Conservation (phyloP, 2,888 invertebrate genomes). For the Chaetogeoica ovagalla region DNA sequence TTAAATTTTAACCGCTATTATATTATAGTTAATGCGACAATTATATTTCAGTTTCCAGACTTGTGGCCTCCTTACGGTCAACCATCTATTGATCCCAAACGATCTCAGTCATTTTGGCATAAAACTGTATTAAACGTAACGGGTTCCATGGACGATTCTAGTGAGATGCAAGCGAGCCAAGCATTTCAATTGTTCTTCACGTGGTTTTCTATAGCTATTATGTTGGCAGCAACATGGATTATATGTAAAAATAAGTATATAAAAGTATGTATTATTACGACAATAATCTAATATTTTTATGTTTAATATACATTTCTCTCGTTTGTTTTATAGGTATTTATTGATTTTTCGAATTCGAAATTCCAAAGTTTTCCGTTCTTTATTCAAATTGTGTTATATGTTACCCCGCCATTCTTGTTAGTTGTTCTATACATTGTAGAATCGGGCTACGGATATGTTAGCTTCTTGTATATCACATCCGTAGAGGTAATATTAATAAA, state of each 20-base stretch:
- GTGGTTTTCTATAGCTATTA: constrained; percentile 13
- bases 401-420: constrained; percentile 6
- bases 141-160: constrained; percentile 30
- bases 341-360: background rate
- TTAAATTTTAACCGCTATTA: no score
- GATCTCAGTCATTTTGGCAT: constrained; percentile 37
- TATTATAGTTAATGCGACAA: background rate
- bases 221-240: constrained; percentile 13
- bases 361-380: constrained; percentile 16
- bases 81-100: constrained; percentile 27
- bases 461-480: constrained; percentile 44
- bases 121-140: constrained; percentile 37
- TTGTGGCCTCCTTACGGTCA: constrained; percentile 14
- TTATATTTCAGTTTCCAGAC: constrained; percentile 38
- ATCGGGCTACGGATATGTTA: constrained; percentile 41
- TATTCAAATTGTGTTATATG: background rate
- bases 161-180: constrained; percentile 21
- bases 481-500: constrained; percentile 16
- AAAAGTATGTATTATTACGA: constrained; percentile 15
- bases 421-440: constrained; percentile 14
- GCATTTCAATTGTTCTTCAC: constrained; percentile 16
- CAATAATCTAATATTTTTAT: background rate
- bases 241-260: constrained; percentile 17
- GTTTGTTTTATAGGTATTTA: constrained; percentile 2
- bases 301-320: background rate